Evolutionary conservation across 2,113 vertebrate genomes (phyloP), one percentile per base, ranked within the genome.

Genomic region (Cochlearius cochlearius): DNA sequence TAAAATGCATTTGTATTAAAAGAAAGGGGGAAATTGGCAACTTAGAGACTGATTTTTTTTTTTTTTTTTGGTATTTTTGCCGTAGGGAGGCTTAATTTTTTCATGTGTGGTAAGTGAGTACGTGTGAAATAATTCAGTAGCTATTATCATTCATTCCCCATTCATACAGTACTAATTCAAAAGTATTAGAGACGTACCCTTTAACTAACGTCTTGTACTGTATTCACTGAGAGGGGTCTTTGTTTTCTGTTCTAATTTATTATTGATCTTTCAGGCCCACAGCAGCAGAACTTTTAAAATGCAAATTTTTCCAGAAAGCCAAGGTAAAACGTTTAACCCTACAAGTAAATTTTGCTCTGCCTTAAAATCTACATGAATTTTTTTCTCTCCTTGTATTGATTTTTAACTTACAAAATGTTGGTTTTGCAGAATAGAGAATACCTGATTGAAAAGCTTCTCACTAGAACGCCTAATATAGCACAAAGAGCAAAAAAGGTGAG

Each of bases 401-500:
- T 86, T 96, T 93, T 98, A 96, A 97, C 87, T 92, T 74, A 38
- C 34, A 43, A 85, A 95, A 97, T 95, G 86, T 98, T 97, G 97
- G 25, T 98, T 96, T 98, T 98, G 38, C 98, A 99, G 99, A 99
- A 99, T 96, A 99, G 98, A 99, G 99, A 99, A 95, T 99, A 99
- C 98, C 97, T 99, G 98, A 99, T 99, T 80, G 99, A 99, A 97
- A 99, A 99, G 94, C 99, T 99, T 96, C 98, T 99, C 92, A 99
- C 98, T 93, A 98, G 98, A 94, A 99, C 99, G 25, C 99, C 99
- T 97, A 99, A 99, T 98, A 99, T 99, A 97, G 98, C 98, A 96
- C 99, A 99, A 96, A 98, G 99, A 98, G 99, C 99, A 36, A 99
- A 99, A 98, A 99, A 99, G 99, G 99, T 99, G 98, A 98, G 97